phyloP scores from a whole-genome alignment of 2,888 invertebrate species.

The Luperina nickerlii region DNA sequence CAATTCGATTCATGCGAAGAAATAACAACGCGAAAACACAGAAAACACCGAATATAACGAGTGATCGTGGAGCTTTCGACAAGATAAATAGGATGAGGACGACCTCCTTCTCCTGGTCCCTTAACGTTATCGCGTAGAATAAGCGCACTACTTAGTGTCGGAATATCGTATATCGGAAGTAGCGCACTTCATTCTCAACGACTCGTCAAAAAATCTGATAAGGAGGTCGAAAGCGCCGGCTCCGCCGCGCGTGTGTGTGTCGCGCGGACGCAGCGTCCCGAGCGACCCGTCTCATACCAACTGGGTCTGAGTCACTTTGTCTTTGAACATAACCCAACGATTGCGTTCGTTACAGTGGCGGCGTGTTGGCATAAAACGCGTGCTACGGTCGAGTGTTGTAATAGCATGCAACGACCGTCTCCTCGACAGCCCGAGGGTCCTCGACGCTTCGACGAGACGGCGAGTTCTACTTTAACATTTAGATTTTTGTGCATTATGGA shows the following conservation, averaged over 20 bases:
- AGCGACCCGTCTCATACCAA: constrained; percentile 78
- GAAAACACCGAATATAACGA: constrained; percentile 84
- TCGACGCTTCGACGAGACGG: constrained; percentile 75
- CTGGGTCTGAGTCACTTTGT: constrained; percentile 55
- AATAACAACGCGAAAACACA: constrained; percentile 87
- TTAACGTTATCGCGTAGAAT: constrained; percentile 65
- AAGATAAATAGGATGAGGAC: constrained; percentile 81
- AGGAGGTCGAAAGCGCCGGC: constrained; percentile 86
- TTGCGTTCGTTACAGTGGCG: constrained; percentile 34
- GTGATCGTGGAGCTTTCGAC: constrained; percentile 80
- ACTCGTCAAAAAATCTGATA: constrained; percentile 73
- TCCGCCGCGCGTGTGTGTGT: constrained; percentile 88
- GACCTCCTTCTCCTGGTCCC: constrained; percentile 73
- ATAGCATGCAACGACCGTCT: constrained; percentile 83
- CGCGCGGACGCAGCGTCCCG: constrained; percentile 79
- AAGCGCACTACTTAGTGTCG: constrained; percentile 54
- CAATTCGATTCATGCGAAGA: constrained; percentile 88
- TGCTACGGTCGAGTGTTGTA: constrained; percentile 79
- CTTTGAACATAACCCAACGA: constrained; percentile 34
- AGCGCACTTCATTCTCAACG: constrained; percentile 64
- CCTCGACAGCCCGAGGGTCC: constrained; percentile 72
- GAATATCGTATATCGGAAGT: constrained; percentile 52
- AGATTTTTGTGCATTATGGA: constrained; percentile 82
- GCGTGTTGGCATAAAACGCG: constrained; percentile 76
- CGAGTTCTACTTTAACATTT: constrained; percentile 80